Evolutionary conservation across 2,797 vertebrate species (phyloP).

Genomic region (Morelia viridis): DNA sequence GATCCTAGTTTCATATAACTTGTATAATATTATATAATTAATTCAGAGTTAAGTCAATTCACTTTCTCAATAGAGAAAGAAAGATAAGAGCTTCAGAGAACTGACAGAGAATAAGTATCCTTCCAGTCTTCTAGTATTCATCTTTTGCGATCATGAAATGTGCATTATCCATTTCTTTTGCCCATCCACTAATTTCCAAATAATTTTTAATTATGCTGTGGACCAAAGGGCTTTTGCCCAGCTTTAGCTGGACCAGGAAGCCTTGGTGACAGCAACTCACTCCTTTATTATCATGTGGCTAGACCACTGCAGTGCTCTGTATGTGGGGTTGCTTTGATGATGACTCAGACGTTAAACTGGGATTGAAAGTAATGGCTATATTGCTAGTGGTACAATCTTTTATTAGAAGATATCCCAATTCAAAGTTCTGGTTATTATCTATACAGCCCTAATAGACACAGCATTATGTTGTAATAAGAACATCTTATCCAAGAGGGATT

Average conservation of each 20-base stretch:
- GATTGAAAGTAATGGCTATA: neutral
- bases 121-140: neutral
- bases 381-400: neutral
- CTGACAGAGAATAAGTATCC: neutral
- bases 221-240: neutral
- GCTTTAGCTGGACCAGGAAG: neutral
- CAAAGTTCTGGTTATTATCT: neutral
- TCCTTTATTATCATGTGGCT: neutral
- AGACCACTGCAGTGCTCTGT: neutral
- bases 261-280: neutral
- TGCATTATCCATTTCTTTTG: neutral
- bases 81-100: neutral
- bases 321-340: neutral
- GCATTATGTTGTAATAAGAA: neutral
- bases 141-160: neutral
- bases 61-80: neutral
- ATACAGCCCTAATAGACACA: neutral
- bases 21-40: neutral
- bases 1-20: neutral
- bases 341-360: neutral
- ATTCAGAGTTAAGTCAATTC: neutral
- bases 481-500: neutral
- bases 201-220: neutral
- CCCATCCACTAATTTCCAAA: neutral
- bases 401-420: neutral